These are phyloP conservation scores for Pygmarrhopalites habei DNA, from an alignment of 1,140 invertebrate genomes.

Conservation along the genomic window DNA sequence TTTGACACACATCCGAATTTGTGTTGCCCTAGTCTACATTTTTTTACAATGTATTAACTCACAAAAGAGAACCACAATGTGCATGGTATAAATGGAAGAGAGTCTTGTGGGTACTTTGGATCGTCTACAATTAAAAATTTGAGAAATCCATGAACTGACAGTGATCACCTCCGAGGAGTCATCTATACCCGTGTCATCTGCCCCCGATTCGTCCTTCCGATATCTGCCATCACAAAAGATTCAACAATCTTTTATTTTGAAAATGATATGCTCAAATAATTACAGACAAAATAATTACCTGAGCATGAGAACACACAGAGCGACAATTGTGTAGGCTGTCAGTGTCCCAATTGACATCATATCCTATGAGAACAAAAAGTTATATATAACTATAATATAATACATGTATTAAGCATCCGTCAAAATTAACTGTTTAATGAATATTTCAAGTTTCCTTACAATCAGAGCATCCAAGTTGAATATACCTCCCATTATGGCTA, in stretches of 20 bases:
- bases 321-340: slow-evolving; percentile 84
- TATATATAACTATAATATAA: too few species aligned
- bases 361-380: too few species aligned
- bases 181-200: slow-evolving; percentile 20
- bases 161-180: background rate
- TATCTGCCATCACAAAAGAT: too few species aligned
- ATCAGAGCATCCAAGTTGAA: slow-evolving; percentile 83
- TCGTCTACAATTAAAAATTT: slow-evolving; percentile 11
- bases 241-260: too few species aligned
- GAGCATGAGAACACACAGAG: slow-evolving; percentile 76
- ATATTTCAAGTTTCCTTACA: too few species aligned
- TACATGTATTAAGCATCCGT: too few species aligned
- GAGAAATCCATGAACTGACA: background rate
- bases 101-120: slow-evolving; percentile 24
- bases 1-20: too few species aligned
- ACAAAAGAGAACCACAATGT: slow-evolving; percentile 35
- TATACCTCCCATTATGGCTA: slow-evolving; percentile 69
- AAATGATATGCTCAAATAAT: too few species aligned
- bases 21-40: too few species aligned
- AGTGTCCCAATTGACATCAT: slow-evolving; percentile 95
- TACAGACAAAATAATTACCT: slow-evolving; percentile 56
- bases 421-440: too few species aligned
- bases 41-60: too few species aligned
- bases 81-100: slow-evolving; percentile 25
- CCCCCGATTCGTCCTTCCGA: slow-evolving; percentile 35